Base-by-base conservation (phyloP, 2,888 invertebrate genomes). In the Drosophila nigritarsus region DNA sequence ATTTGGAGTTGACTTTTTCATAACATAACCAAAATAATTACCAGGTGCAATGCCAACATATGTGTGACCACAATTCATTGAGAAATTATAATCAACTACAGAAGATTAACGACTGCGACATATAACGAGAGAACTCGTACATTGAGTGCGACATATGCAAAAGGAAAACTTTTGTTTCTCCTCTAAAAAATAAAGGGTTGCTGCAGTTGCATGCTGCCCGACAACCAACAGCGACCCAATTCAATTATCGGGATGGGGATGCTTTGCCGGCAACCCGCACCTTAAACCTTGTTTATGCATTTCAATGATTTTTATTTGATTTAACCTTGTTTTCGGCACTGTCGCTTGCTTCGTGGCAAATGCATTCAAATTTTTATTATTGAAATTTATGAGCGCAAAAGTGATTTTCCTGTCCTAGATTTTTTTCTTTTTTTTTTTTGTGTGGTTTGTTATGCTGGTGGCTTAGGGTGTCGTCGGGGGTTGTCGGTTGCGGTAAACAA, bases 281-380 rank as follows among this genome's bases (percentile, higher is more conserved):
- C 80, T 83, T 79, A 66, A 75, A 69, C 81, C 87, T 90, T 79
- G 83, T 86, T 88, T 86, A 73, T 88, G 68, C 60, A 68, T 66
- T 86, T 74, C 72, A 70, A 62, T 72, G 77, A 86, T 88, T 90
- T 83, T 82, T 88, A 88, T 87, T 90, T 63, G 64, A 76, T 72
- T 85, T 87, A 86, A 85, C 86, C 83, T 86, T 87, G 87, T 86
- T 90, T 70, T 68, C 67, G 40, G 49, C 59, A 27, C 64, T 42
- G 56, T 50, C 65, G 77, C 78, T 78, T 82, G 90, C 86, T 79
- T 88, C 67, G 79, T 77, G 88, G 79, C 90, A 86, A 81, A 75
- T 83, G 89, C 90, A 87, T 87, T 87, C 87, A 87, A 87, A 87
- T 87, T 87, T 90, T 89, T 90, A 90, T 89, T 87, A 87, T 90